Evolutionary conservation across 2,113 vertebrate genomes (phyloP).

Genomic region (Petaurus breviceps): DNA sequence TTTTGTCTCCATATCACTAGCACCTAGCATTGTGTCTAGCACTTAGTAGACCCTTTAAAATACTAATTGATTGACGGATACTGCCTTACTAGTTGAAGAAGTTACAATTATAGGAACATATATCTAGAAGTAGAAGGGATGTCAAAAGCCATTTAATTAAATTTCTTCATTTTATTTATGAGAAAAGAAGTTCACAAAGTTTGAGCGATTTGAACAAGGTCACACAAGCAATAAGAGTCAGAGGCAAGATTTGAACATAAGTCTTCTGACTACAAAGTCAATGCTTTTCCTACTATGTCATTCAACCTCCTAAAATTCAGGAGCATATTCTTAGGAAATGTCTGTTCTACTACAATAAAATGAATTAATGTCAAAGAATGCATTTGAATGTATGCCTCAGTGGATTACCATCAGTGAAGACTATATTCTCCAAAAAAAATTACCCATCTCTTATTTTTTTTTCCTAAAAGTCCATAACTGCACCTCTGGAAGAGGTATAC

Average conservation of each 20-base stretch:
- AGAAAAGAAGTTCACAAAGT: not conserved
- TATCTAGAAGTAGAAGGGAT: not conserved
- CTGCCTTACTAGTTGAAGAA: too few relatives aligned
- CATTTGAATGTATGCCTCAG: not conserved
- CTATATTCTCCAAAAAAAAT: conserved; percentile 5
- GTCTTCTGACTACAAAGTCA: not conserved
- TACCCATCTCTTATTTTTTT: not conserved
- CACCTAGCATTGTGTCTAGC: not conserved
- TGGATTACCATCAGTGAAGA: conserved; percentile 4
- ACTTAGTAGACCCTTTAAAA: not conserved
- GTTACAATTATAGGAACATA: not conserved
- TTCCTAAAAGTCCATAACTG: not conserved
- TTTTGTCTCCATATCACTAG: not conserved
- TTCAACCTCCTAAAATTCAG: not conserved
- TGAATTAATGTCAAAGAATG: not conserved
- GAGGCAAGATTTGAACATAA: not conserved
- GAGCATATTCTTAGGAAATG: not conserved
- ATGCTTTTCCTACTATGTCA: not conserved
- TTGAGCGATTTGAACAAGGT: not conserved
- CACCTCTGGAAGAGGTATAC: conserved; percentile 1
- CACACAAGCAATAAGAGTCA: not conserved
- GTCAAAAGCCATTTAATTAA: not conserved
- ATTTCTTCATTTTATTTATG: not conserved
- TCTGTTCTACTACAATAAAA: not conserved
- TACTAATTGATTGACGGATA: not conserved